Percentiles rank a stretch among this genome's conserved stretches.
These are phyloP conservation scores for Onychostoma macrolepis DNA, from an alignment of 2,113 vertebrate genomes.

Conservation along the genomic window DNA sequence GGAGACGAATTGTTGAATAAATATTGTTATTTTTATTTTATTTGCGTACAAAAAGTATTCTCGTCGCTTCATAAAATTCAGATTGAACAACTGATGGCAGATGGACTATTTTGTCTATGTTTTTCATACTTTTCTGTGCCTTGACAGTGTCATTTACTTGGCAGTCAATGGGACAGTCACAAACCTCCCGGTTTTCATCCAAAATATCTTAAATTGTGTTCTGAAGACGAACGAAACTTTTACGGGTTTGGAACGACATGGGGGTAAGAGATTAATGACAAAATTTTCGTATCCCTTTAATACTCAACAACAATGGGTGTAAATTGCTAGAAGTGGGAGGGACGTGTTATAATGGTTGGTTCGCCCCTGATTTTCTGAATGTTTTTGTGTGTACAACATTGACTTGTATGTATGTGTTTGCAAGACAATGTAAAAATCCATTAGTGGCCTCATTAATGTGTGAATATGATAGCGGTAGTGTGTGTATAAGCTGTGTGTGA, in stretches of 20 bases:
- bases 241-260: neutral
- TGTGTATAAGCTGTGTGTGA: neutral
- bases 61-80: too few species aligned
- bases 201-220: neutral
- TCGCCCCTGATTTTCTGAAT: neutral
- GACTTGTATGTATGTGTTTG: neutral
- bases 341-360: neutral
- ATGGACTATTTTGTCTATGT: too few species aligned
- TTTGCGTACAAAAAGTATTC: too few species aligned
- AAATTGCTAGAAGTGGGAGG: neutral
- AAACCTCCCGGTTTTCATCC: neutral
- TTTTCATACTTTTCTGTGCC: too few species aligned
- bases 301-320: neutral
- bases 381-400: neutral
- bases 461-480: neutral
- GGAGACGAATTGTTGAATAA: too few species aligned
- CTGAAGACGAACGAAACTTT: neutral
- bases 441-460: neutral
- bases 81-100: too few species aligned
- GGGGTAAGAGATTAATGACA: too few species aligned
- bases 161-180: too few species aligned
- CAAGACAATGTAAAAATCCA: conserved; percentile 9
- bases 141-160: too few species aligned
- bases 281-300: neutral
- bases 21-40: too few species aligned